phyloP scores from a whole-genome alignment of 2,797 vertebrate genomes.

The Scolopax rusticola region DNA sequence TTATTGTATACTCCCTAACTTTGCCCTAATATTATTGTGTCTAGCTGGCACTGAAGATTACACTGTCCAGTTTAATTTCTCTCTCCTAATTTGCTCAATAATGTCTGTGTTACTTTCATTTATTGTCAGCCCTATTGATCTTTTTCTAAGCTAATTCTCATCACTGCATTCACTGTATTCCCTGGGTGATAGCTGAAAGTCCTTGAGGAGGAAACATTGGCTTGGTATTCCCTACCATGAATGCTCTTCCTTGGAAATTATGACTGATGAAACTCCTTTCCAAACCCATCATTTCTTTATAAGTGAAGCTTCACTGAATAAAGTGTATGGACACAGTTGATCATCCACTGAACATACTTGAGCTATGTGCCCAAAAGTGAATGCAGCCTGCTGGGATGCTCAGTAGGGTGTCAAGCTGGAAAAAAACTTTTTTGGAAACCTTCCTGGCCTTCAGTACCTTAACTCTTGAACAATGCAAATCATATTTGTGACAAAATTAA shows the following conservation, averaged over 20 bases:
- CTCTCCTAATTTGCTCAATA: slow-evolving; percentile 75
- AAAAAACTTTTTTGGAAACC: not conserved
- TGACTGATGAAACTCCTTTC: slow-evolving; percentile 16
- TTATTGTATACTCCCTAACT: slow-evolving; percentile 41
- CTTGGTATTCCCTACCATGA: slow-evolving; percentile 38
- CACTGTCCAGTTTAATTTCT: slow-evolving; percentile 72
- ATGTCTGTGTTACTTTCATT: slow-evolving; percentile 75
- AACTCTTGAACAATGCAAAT: not conserved
- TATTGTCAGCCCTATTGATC: slow-evolving; percentile 77
- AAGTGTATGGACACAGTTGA: not conserved
- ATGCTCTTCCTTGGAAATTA: not conserved
- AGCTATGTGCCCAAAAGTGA: not conserved
- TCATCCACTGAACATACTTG: not conserved
- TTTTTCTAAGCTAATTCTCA: slow-evolving; percentile 76
- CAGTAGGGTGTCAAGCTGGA: not conserved
- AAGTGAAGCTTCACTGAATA: not conserved
- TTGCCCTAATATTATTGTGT: slow-evolving; percentile 23
- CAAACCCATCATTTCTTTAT: not conserved
- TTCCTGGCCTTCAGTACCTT: not conserved
- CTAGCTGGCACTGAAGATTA: slow-evolving; percentile 61
- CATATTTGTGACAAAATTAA: not conserved
- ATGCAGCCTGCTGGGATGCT: not conserved
- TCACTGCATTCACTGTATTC: slow-evolving; percentile 68
- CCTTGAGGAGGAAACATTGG: slow-evolving; percentile 68
- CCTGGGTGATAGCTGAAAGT: slow-evolving; percentile 65